phyloP scores from a whole-genome alignment of 2,797 vertebrate species.

The Xyrichtys novacula region DNA sequence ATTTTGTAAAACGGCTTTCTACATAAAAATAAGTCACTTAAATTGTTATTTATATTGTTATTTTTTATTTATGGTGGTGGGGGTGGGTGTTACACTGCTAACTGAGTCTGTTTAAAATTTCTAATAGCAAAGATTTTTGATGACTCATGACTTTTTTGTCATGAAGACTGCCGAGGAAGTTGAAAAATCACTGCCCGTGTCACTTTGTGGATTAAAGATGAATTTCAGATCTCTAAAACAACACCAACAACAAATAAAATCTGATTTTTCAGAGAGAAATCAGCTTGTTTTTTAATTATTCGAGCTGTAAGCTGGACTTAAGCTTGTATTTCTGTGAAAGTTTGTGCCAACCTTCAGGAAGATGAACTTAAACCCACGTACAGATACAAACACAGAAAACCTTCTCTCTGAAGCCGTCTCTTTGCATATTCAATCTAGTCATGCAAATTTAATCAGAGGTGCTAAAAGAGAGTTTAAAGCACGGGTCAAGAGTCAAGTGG shows the following conservation, averaged over 20 bases:
- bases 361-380: constrained; percentile 9
- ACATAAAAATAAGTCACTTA: no score
- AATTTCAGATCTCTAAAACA: constrained; percentile 43
- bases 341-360: constrained; percentile 45
- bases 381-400: neutral
- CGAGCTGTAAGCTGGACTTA: constrained; percentile 2
- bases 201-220: constrained; percentile 18
- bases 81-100: no score
- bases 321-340: constrained; percentile 31
- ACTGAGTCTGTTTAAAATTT: no score
- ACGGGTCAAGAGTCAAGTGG: neutral
- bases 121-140: no score
- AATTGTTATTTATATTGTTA: no score
- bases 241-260: constrained; percentile 18
- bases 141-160: no score
- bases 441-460: constrained; percentile 16
- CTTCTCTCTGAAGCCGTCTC: neutral
- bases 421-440: constrained; percentile 17
- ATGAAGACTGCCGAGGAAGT: no score
- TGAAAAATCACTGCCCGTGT: no score
- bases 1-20: no score
- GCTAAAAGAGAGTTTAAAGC: neutral
- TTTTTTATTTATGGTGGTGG: no score
- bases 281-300: constrained; percentile 1
- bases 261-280: constrained; percentile 13